These are phyloP conservation scores for Acanthochromis polyacanthus DNA, from an alignment of 2,113 vertebrate genomes.

Conservation along the genomic window DNA sequence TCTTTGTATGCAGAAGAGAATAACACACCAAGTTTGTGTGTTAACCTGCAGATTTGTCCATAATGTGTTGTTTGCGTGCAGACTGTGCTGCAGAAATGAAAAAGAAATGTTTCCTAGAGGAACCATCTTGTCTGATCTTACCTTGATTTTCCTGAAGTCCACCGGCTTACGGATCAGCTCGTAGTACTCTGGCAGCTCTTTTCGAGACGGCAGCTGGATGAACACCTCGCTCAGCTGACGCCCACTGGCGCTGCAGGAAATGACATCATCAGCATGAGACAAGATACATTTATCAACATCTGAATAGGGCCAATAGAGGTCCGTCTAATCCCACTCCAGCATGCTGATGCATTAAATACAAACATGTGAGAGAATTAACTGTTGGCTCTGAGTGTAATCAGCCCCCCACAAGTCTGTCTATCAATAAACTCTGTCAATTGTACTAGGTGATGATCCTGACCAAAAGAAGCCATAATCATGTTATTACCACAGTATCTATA, in stretches of 20 bases:
- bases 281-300: neutral
- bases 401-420: too few relatives aligned
- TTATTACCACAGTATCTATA: too few relatives aligned
- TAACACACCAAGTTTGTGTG: neutral
- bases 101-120: neutral
- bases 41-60: neutral
- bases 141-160: conserved; percentile 98
- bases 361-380: too few relatives aligned
- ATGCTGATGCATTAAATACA: too few relatives aligned
- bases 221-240: conserved; percentile 97
- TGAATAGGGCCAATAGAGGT: neutral
- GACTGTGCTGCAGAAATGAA: neutral
- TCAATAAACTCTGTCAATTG: too few relatives aligned
- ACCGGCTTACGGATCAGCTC: conserved; percentile 97
- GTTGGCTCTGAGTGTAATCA: too few relatives aligned
- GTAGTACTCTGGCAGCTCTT: conserved; percentile 96
- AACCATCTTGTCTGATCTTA: conserved; percentile 43
- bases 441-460: too few relatives aligned
- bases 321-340: neutral
- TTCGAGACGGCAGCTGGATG: conserved; percentile 96
- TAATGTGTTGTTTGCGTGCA: neutral
- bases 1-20: neutral
- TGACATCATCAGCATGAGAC: conserved; percentile 33
- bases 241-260: conserved; percentile 86
- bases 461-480: too few relatives aligned